A percentile compares a stretch with the other conserved stretches of the same genome.
phyloP scores from a whole-genome alignment of 1,140 invertebrate species.

The Melitaea cinxia region DNA sequence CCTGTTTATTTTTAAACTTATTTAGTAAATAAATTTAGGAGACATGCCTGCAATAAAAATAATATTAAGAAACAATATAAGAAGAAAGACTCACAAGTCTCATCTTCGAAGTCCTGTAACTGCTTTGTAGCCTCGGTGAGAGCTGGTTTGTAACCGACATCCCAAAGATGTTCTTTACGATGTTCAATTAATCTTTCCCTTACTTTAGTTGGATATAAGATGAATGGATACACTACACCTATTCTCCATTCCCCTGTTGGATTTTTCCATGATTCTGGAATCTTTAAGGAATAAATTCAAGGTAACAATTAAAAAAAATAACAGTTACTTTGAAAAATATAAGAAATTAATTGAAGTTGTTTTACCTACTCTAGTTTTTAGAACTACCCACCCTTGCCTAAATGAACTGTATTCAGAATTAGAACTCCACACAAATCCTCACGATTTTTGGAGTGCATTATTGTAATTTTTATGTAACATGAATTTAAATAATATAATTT shows the following conservation, averaged over 20 bases:
- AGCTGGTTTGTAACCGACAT: conserved; percentile 89
- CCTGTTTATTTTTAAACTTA: no score
- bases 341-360: no score
- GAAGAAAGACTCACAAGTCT: conserved; percentile 62
- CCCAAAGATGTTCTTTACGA: conserved; percentile 92
- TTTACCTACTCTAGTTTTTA: no score
- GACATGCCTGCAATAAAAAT: no score
- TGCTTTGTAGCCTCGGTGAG: conserved; percentile 89
- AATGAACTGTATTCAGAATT: no score
- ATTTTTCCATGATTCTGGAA: conserved; percentile 92
- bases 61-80: not conserved
- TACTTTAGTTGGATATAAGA: conserved; percentile 92
- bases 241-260: conserved; percentile 91
- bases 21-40: no score
- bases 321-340: not conserved
- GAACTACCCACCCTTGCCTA: no score
- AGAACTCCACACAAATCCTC: no score
- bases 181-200: conserved; percentile 92
- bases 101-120: conserved; percentile 88
- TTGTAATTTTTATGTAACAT: no score
- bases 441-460: no score
- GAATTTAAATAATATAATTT: no score
- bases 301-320: not conserved
- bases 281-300: conserved; percentile 78
- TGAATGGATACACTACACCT: conserved; percentile 93